These are phyloP conservation scores for Parazoanthus darwini DNA, from an alignment of 92 coral and sea anemone genomes.

Conservation along the genomic window DNA sequence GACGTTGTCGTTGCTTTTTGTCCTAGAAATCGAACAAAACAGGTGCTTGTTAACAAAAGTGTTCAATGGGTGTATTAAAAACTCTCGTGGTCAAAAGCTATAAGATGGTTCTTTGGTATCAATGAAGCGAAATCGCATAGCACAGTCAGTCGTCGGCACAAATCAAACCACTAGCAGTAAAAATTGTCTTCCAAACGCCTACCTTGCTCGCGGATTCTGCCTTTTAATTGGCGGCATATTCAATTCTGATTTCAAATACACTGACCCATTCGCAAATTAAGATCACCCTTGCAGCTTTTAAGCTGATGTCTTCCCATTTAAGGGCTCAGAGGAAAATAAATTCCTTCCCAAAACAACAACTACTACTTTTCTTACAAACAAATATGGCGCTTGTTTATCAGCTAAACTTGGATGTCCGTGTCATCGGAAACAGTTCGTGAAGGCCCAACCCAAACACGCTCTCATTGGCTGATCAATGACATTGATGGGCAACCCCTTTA, in stretches of 20 bases:
- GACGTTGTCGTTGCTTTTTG: conserved; percentile 36
- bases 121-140: not conserved
- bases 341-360: conserved; percentile 12
- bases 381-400: conserved; percentile 44
- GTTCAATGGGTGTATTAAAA: not conserved
- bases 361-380: conserved; percentile 27
- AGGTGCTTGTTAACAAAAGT: conserved; percentile 29
- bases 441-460: conserved; percentile 37
- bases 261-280: not conserved
- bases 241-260: conserved; percentile 16
- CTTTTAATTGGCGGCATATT: conserved; percentile 37
- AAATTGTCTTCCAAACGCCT: conserved; percentile 11
- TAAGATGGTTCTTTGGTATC: not conserved
- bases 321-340: not conserved
- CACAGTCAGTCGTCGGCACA: not conserved
- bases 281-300: conserved; percentile 17
- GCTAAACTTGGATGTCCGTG: conserved; percentile 10
- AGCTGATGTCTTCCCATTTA: not conserved
- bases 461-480: conserved; percentile 18
- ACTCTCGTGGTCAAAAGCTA: not conserved
- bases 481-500: conserved; percentile 10
- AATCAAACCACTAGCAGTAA: not conserved
- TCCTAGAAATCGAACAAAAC: conserved; percentile 33
- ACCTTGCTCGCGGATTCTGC: conserved; percentile 39
- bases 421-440: conserved; percentile 21